Evolutionary conservation across 2,797 vertebrate species (phyloP).

Genomic region (Mionectes olivaceus): DNA sequence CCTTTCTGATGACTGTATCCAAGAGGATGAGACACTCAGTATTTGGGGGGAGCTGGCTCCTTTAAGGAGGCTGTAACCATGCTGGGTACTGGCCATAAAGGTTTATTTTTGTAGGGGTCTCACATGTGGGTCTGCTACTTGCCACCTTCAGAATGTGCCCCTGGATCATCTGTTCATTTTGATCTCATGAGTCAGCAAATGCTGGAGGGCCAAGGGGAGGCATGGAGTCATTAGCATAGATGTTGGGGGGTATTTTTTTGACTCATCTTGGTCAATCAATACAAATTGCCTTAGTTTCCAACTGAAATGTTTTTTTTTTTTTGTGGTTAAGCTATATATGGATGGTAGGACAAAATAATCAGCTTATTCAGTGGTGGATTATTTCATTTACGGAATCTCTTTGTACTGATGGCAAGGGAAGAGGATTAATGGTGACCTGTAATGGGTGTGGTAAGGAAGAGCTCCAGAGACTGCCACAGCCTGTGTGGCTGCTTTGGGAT

Average conservation of each 20-base stretch:
- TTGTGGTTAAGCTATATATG: neutral
- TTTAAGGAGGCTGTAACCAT: neutral
- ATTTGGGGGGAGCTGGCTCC: neutral
- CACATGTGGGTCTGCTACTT: neutral
- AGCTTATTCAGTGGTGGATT: slow-evolving; percentile 19
- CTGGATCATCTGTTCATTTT: slow-evolving; percentile 1
- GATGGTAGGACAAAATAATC: neutral
- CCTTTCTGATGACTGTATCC: neutral
- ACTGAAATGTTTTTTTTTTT: neutral
- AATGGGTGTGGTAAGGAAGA: slow-evolving; percentile 26
- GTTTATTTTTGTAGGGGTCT: slow-evolving; percentile 2
- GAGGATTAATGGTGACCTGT: slow-evolving; percentile 51
- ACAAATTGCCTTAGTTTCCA: slow-evolving; percentile 9
- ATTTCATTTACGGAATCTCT: slow-evolving; percentile 46
- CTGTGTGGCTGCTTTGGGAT: slow-evolving; percentile 30
- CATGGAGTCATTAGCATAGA: fast-evolving
- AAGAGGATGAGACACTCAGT: neutral
- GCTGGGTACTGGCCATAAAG: neutral
- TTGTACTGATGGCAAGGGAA: slow-evolving; percentile 40
- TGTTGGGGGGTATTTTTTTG: neutral
- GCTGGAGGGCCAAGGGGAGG: neutral
- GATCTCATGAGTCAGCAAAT: neutral
- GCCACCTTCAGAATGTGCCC: neutral
- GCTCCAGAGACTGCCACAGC: slow-evolving; percentile 15
- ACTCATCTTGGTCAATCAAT: neutral